Base-by-base conservation (phyloP, 2,113 vertebrate species). In the Dipodomys merriami region DNA sequence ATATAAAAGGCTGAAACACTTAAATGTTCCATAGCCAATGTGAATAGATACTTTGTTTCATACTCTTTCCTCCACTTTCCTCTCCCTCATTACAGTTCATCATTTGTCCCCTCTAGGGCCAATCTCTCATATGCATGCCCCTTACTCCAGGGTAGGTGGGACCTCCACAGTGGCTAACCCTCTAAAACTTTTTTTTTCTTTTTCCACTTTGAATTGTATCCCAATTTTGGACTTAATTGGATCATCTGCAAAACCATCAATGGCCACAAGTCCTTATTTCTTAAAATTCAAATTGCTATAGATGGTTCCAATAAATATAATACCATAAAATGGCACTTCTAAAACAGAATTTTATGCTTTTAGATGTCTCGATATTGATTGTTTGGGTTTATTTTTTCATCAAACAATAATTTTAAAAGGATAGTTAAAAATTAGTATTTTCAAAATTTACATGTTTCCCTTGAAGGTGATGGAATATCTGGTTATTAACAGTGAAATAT, bases 211-310 rank as follows among this genome's bases (percentile, higher is more conserved):
- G 62, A 91, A 76, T 69, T 79, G 25, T 79, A 29, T 91, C 62
- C 35, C 60, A 57, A 85, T 35, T 92, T 88, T 91, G 60, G n/a
- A 79, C n/a, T 27, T 96, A 11, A 85, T 30, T 78, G 65, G 44
- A 49, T 90, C 81, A 89, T 23, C 82, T 25, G 74, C 65, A 88
- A 91, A 44, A 20, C 69, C 23, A 81, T 72, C 30, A 83, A 7
- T 68, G 29, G 65, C 23, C 65, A 64, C 81, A 73, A 72, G 9
- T 72, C 33, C n/a, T 62, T 69, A 67, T 27, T 86, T 95, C 53
- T 96, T 69, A 79, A 78, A 92, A 62, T 92, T 85, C 13, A 90
- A 92, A 93, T 83, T 83, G 19, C 83, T 91, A 71, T 84, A 74
- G n/a, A 88, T 88, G 94, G 83, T 89, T 71, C 67, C 23, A 86